Evolutionary conservation across 2,888 invertebrate species (phyloP), one percentile per base, ranked within the genome.

Genomic region (Scaptomyza reducta): DNA sequence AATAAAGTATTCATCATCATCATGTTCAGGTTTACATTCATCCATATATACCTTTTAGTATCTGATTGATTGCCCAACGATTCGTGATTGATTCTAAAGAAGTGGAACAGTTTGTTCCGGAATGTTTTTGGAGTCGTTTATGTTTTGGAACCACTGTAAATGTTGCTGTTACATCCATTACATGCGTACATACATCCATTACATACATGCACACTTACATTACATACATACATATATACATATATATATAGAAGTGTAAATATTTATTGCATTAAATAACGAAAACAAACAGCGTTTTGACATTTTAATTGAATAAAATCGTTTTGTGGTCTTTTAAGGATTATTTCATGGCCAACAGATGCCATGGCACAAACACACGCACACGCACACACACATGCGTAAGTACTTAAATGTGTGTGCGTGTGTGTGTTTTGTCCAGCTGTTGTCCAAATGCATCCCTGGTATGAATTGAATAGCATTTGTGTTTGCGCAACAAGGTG

Each of bases 301-400:
- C 83, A 87, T 87, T 83, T 83, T 83, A 83, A 83, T 83, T 83
- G 83, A 83, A 83, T 83, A 82, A 87, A 83, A 87, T 82, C 88
- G 82, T 85, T 83, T 82, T 87, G 82, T 81, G 88, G 86, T 87
- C 81, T 87, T 82, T 82, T 87, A 82, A 82, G 81, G 81, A 82
- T 87, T 87, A 82, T 82, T 82, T 87, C 82, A 87, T 87, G 85
- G 79, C 81, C 81, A 84, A 60, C 81, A 77, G 63, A 74, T 77
- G 80, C 55, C 55, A 49, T 42, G 58, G 31, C 42, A 44, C 33
- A 49, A 35, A 44, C 22, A 22, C 29, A 38, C 33, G 55, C 6
- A 58, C 14, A 38, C 22, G 51, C 42, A 44, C 38, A 45, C 25
- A 46, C 25, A 38, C 25, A 54, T 13, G 49, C 9, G 38, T 42